Conservation (phyloP, 2,888 invertebrate species). For the Trissolcus brochymenae region DNA sequence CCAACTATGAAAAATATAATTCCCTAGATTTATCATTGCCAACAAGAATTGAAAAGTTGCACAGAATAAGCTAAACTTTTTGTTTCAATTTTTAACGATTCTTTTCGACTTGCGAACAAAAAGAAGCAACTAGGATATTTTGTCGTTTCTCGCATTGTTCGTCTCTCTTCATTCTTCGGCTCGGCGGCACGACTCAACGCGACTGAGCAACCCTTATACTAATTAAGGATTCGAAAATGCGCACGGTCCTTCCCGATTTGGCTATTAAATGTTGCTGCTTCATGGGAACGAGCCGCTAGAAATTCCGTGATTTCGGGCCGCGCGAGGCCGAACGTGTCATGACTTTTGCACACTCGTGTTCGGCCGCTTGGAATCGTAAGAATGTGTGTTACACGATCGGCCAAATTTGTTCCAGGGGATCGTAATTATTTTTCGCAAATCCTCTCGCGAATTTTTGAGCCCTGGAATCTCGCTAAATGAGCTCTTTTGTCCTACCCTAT, state of each 20-base stretch:
- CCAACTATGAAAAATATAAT: too few species aligned
- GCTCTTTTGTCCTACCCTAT: too few species aligned
- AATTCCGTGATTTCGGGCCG: slow-evolving; percentile 50
- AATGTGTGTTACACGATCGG: slow-evolving; percentile 17
- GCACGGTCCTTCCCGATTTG: slow-evolving; percentile 66
- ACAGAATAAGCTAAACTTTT: too few species aligned
- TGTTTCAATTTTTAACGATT: too few species aligned
- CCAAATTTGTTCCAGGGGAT: slow-evolving; percentile 12
- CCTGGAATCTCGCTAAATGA: too few species aligned
- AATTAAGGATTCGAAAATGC: slow-evolving; percentile 69
- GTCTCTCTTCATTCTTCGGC: slow-evolving; percentile 22
- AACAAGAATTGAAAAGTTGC: too few species aligned
- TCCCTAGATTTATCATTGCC: too few species aligned
- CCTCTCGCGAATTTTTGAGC: neutral
- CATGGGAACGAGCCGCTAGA: slow-evolving; percentile 48
- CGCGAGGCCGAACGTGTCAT: slow-evolving; percentile 39
- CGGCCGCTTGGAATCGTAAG: slow-evolving; percentile 19
- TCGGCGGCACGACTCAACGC: slow-evolving; percentile 37
- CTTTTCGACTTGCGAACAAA: too few species aligned
- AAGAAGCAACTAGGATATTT: too few species aligned
- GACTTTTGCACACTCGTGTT: slow-evolving; percentile 32
- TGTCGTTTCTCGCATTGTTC: neutral
- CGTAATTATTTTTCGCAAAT: slow-evolving; percentile 12
- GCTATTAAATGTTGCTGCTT: slow-evolving; percentile 59
- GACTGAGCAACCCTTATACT: slow-evolving; percentile 48